Conservation (phyloP, 2,888 invertebrate species). For the Heliconius erato region DNA sequence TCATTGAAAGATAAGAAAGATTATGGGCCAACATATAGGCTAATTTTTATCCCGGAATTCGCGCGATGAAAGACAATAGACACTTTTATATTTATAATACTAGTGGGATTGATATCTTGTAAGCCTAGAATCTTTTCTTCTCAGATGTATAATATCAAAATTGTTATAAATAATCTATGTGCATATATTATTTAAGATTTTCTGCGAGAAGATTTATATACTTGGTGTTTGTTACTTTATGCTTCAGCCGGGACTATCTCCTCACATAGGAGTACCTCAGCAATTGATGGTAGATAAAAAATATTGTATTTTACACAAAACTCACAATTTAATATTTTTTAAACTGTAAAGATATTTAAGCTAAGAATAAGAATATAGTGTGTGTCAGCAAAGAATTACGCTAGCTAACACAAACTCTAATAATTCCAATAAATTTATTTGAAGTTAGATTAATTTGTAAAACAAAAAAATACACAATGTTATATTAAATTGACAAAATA, state of each 20-base stretch:
- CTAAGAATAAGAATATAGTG: too few relatives aligned
- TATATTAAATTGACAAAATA: neutral
- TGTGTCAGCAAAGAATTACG: neutral
- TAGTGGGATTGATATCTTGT: too few relatives aligned
- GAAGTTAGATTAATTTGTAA: neutral
- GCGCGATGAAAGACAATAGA: too few relatives aligned
- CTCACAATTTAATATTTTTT: neutral
- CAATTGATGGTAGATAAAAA: slow-evolving; percentile 19
- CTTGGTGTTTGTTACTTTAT: slow-evolving; percentile 12
- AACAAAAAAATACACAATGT: neutral
- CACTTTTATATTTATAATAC: too few relatives aligned
- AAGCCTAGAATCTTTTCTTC: too few relatives aligned
- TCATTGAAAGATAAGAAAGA: too few relatives aligned
- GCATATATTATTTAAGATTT: neutral
- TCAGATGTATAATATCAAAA: too few relatives aligned
- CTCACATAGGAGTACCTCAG: slow-evolving; percentile 2
- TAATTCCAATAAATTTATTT: too few relatives aligned
- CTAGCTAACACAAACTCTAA: too few relatives aligned
- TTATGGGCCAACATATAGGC: too few relatives aligned
- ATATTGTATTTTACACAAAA: neutral
- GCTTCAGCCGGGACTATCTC: slow-evolving; percentile 21
- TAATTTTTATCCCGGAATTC: too few relatives aligned
- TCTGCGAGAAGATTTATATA: neutral
- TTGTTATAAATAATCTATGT: neutral
- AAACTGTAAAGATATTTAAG: too few relatives aligned